Percentiles rank a stretch among this genome's conserved stretches.
Evolutionary conservation across 2,113 vertebrate genomes (phyloP).

Genomic region (Platanista minor): DNA sequence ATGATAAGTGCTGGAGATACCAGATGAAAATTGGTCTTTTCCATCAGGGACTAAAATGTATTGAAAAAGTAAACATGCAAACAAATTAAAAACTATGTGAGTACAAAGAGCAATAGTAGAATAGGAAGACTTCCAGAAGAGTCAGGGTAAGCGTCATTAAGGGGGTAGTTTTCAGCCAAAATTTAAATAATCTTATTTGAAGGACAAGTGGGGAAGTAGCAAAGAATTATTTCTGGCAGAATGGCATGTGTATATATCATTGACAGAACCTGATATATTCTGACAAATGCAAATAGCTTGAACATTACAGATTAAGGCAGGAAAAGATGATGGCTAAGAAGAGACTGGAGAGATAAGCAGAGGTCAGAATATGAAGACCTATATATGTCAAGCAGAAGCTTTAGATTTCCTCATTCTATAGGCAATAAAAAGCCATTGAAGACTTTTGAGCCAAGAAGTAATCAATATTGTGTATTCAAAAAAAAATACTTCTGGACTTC

Average conservation of each 20-base stretch:
- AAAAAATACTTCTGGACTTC: background rate
- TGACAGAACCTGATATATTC: background rate
- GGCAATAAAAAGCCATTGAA: background rate
- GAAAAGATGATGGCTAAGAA: background rate
- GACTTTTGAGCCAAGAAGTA: background rate
- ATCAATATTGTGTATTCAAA: background rate
- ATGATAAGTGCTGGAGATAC: background rate
- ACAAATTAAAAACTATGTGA: background rate
- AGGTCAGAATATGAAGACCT: background rate
- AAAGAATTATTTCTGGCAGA: background rate
- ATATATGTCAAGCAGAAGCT: background rate
- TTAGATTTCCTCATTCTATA: background rate
- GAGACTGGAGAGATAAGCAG: background rate
- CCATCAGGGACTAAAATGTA: background rate
- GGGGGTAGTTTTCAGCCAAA: background rate
- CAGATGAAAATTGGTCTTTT: constrained; percentile 20
- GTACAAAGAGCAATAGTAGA: background rate
- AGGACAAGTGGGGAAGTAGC: background rate
- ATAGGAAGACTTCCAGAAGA: background rate
- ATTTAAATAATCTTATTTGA: background rate
- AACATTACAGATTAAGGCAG: background rate
- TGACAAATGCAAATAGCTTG: background rate
- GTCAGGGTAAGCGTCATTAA: background rate
- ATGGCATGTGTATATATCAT: background rate
- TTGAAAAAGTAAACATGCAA: background rate